Percentiles rank a stretch among this genome's conserved stretches.
Conservation (phyloP, 2,888 invertebrate genomes). For the Lasioglossum lativentre region DNA sequence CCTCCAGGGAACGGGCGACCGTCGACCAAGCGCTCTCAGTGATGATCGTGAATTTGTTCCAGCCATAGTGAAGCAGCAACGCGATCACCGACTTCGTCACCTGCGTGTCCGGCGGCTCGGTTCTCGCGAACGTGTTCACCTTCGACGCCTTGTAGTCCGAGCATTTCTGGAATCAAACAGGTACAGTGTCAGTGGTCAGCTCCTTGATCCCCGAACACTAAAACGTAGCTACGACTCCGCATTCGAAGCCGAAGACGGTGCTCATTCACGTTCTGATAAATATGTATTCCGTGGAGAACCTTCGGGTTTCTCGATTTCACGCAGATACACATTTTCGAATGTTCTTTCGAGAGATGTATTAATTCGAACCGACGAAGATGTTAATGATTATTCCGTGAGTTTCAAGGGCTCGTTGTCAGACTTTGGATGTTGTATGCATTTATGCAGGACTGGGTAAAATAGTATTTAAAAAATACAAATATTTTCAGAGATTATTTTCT, state of each 20-base stretch:
- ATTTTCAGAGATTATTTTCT: no score
- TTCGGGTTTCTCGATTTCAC: background rate
- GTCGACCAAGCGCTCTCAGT: constrained; percentile 93
- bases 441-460: no score
- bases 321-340: no score
- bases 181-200: background rate
- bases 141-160: constrained; percentile 95
- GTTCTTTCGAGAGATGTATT: no score
- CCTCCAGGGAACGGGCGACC: constrained; percentile 92
- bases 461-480: no score
- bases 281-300: background rate
- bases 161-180: constrained; percentile 92
- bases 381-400: no score
- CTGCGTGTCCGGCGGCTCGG: constrained; percentile 97
- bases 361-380: no score
- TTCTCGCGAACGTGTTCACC: constrained; percentile 96
- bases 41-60: constrained; percentile 97
- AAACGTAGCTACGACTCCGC: background rate
- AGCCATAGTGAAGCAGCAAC: constrained; percentile 94
- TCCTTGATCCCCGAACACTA: background rate
- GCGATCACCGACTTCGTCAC: constrained; percentile 98
- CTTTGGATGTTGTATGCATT: no score
- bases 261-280: background rate
- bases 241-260: background rate
- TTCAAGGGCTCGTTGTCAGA: no score